phyloP scores from a whole-genome alignment of 2,113 vertebrate species.

The Tetraodon nigroviridis region DNA sequence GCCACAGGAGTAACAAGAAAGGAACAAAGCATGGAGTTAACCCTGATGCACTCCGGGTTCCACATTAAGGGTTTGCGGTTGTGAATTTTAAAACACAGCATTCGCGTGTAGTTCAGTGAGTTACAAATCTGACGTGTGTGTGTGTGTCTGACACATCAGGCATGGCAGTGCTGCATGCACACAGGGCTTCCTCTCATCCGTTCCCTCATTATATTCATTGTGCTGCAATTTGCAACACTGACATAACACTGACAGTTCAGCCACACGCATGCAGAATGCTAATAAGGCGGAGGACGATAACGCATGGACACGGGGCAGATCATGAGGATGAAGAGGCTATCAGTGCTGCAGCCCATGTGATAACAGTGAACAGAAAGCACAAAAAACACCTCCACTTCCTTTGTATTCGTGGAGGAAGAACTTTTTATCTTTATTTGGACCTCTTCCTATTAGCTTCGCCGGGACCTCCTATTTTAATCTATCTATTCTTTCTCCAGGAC shows the following conservation, averaged over 20 bases:
- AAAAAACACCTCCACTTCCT: slow-evolving; percentile 2
- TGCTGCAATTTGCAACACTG: too few relatives aligned
- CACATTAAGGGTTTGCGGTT: slow-evolving; percentile 21
- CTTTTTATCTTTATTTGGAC: slow-evolving; percentile 1
- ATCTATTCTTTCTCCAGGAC: background rate
- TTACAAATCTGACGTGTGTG: background rate
- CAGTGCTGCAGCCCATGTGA: background rate
- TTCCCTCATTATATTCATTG: too few relatives aligned
- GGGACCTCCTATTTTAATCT: background rate
- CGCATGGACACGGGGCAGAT: too few relatives aligned
- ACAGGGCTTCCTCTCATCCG: too few relatives aligned
- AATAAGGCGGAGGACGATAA: too few relatives aligned
- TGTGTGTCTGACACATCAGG: background rate
- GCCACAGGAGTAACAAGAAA: slow-evolving; percentile 33
- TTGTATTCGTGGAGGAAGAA: background rate
- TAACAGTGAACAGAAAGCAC: slow-evolving; percentile 1
- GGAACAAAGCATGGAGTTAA: slow-evolving; percentile 49
- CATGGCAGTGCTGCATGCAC: background rate
- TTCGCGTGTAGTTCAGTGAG: slow-evolving; percentile 6
- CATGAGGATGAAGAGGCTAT: too few relatives aligned
- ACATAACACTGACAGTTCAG: too few relatives aligned
- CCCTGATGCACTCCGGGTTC: slow-evolving; percentile 28
- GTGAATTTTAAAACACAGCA: slow-evolving; percentile 22
- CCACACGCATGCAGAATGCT: too few relatives aligned
- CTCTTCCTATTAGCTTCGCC: background rate